These are phyloP conservation scores for Calycopis cecrops DNA, from an alignment of 1,140 invertebrate genomes.

Conservation along the genomic window DNA sequence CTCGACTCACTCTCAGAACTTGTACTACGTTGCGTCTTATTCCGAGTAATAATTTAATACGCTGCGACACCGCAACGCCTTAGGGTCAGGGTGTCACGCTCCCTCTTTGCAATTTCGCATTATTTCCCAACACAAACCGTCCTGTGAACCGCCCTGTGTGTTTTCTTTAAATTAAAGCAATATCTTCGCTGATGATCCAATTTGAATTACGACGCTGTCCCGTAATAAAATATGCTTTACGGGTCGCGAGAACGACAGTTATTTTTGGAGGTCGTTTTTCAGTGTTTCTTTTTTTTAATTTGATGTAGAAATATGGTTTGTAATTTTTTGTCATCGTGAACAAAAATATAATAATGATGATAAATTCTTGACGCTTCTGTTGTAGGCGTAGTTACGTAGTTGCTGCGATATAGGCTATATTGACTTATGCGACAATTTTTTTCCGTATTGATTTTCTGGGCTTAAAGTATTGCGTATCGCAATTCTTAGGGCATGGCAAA, in stretches of 20 bases:
- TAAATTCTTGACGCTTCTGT: too few species aligned
- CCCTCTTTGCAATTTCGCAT: slow-evolving; percentile 22
- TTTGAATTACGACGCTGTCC: slow-evolving; percentile 41
- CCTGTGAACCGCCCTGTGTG: slow-evolving; percentile 14
- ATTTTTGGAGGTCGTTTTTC: slow-evolving; percentile 10
- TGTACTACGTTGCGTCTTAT: too few species aligned
- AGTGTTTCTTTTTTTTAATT: slow-evolving; percentile 7
- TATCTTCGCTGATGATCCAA: slow-evolving; percentile 43
- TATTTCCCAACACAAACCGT: slow-evolving; percentile 8
- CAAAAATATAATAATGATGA: too few species aligned
- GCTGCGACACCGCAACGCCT: background rate
- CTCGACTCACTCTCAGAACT: too few species aligned
- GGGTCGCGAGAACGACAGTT: slow-evolving; percentile 18
- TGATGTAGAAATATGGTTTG: background rate
- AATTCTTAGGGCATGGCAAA: too few species aligned
- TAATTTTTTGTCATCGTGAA: background rate
- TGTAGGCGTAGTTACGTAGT: too few species aligned
- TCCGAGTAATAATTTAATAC: background rate
- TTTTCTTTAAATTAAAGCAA: slow-evolving; percentile 33
- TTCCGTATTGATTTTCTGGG: too few species aligned
- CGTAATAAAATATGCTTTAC: slow-evolving; percentile 25
- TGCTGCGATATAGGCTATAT: too few species aligned
- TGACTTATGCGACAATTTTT: too few species aligned
- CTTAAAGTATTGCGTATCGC: too few species aligned
- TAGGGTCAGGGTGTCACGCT: slow-evolving; percentile 11